Conservation (phyloP, 1,140 invertebrate genomes). For the Halotydeus destructor region DNA sequence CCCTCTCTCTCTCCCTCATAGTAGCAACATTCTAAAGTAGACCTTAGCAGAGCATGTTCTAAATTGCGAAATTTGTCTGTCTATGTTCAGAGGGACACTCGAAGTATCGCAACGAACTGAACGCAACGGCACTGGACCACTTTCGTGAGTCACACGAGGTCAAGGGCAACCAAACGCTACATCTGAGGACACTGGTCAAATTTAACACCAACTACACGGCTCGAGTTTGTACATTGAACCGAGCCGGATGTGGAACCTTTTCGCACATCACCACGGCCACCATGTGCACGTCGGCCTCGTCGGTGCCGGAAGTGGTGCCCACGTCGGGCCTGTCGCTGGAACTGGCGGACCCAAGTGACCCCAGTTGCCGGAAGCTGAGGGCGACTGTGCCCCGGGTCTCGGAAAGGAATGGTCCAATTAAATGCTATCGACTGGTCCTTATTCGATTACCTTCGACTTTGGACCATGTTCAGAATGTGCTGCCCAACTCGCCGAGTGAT, state of each 20-base stretch:
- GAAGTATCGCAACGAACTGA: constrained; percentile 11
- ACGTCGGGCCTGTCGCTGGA: constrained; percentile 9
- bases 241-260: constrained; percentile 16
- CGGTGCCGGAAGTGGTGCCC: constrained; percentile 13
- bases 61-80: background rate
- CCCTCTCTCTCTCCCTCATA: too few species aligned
- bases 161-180: constrained; percentile 10
- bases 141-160: constrained; percentile 13
- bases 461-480: constrained; percentile 4
- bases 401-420: constrained; percentile 58
- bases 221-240: constrained; percentile 15
- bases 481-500: constrained; percentile 11
- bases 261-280: constrained; percentile 7
- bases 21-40: too few species aligned
- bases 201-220: constrained; percentile 23
- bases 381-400: constrained; percentile 40
- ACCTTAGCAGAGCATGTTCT: background rate
- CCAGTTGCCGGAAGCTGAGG: constrained; percentile 9
- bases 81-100: constrained; percentile 13
- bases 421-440: constrained; percentile 16
- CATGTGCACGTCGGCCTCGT: constrained; percentile 12
- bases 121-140: constrained; percentile 11
- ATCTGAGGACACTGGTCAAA: constrained; percentile 15
- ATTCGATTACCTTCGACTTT: constrained; percentile 12
- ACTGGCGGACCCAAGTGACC: constrained; percentile 5